Conservation (phyloP, 2,888 invertebrate species). For the Polydrusus cervinus region DNA sequence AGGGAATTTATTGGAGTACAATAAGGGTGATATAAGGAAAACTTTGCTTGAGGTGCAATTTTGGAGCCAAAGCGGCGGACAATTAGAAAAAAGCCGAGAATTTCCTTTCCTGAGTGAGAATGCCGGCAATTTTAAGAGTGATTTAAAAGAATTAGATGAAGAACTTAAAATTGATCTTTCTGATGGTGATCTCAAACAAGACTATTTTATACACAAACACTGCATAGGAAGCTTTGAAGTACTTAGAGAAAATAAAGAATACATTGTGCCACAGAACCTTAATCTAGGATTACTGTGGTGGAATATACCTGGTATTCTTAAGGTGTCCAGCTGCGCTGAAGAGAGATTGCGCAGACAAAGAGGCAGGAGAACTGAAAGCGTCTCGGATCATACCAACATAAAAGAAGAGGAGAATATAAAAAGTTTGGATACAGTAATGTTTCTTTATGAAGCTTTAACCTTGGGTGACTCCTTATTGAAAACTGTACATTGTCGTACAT, state of each 20-base stretch:
- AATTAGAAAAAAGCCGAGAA: conserved; percentile 41
- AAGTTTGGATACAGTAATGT: conserved; percentile 32
- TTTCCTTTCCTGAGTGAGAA: conserved; percentile 11
- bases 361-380: not conserved
- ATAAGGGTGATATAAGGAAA: conserved; percentile 81
- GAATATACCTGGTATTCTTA: conserved; percentile 62
- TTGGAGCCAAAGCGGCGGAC: conserved; percentile 58
- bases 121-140: not conserved
- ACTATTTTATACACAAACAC: conserved; percentile 56
- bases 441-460: conserved; percentile 55
- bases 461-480: conserved; percentile 42
- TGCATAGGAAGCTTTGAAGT: conserved; percentile 61
- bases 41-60: conserved; percentile 83
- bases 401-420: conserved; percentile 2
- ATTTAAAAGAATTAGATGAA: conserved; percentile 51
- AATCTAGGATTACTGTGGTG: conserved; percentile 61
- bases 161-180: conserved; percentile 23
- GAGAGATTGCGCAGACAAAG: conserved; percentile 7
- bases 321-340: conserved; percentile 49
- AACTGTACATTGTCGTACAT: conserved; percentile 56
- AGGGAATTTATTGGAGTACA: conserved; percentile 75
- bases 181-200: conserved; percentile 10
- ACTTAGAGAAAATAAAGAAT: conserved; percentile 54
- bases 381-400: not conserved
- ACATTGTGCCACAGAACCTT: conserved; percentile 58